Percentiles rank a stretch among this genome's conserved stretches.
phyloP scores from a whole-genome alignment of 2,888 invertebrate species.

The Drosophila parthenogenetica region DNA sequence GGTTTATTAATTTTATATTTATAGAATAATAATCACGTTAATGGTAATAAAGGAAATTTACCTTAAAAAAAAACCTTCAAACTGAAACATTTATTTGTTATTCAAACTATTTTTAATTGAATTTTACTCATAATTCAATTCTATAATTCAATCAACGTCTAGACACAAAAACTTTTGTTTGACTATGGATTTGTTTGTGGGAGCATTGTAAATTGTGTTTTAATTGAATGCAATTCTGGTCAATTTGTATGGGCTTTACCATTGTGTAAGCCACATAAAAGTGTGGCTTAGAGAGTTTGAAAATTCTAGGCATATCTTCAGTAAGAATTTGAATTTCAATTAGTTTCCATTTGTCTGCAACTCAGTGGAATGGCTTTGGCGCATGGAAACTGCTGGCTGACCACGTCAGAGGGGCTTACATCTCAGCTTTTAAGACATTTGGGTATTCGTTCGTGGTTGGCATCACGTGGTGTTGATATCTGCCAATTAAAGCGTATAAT shows the following conservation, averaged over 20 bases:
- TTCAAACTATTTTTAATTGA: background rate
- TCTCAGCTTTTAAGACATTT: background rate
- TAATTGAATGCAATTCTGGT: constrained; percentile 10
- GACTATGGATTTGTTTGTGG: background rate
- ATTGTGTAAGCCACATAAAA: constrained; percentile 19
- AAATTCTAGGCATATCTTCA: background rate
- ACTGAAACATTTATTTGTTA: too few species aligned
- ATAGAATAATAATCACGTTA: too few species aligned
- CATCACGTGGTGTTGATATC: constrained; percentile 54
- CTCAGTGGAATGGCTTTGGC: constrained; percentile 39
- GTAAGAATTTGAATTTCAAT: constrained; percentile 67
- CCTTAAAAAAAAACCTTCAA: too few species aligned
- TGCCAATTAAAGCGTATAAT: constrained; percentile 74
- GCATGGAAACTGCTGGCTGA: constrained; percentile 9
- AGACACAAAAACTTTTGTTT: background rate
- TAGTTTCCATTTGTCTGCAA: constrained; percentile 57
- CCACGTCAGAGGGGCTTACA: constrained; percentile 5
- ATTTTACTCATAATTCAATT: background rate
- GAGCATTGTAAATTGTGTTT: constrained; percentile 14
- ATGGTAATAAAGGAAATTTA: too few species aligned
- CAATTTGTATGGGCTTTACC: constrained; percentile 15
- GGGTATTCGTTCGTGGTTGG: constrained; percentile 21
- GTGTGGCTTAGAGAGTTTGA: constrained; percentile 7
- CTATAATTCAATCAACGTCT: constrained; percentile 1
- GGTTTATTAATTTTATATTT: too few species aligned